Base-by-base conservation (phyloP, 2,113 vertebrate genomes). In the Telmatochromis brichardi region DNA sequence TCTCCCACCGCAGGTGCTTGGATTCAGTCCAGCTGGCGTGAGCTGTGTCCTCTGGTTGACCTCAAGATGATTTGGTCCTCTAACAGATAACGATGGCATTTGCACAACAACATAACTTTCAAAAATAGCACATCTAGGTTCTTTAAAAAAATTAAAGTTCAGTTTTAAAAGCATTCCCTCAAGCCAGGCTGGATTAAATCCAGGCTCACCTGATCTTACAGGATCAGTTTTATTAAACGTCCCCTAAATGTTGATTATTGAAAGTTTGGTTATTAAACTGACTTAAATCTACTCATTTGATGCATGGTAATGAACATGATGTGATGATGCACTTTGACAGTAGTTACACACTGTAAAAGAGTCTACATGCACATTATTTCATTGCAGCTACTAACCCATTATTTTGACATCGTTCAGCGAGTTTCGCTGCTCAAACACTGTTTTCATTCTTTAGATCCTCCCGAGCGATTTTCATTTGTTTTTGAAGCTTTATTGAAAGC, bases 21-120 rank as follows among this genome's bases (percentile, higher is more conserved):
- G 92, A 90, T 86, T 92, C 37, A 85, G 14, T 88, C 83, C 92
- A 92, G 85, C 87, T 86, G 88, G 54, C 86, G 2, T 73, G 35
- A 37, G 84, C 55, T 1, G 85, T 57, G 82, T 88, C 83, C 88
- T 91, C 85, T 33, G 7, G 13, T 37, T 68, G 65, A 90, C 90
- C 86, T 89, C 65, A 15, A 55, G 15, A 28, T 42, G 6, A 54
- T 86, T 88, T 80, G 53, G 73, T 65, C 60, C 19, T 88, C 31
- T 42, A 76, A 85, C 80, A 50, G 84, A 89, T 54, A 82, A 78
- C 57, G 35, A 3, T 35, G 23, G 45, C 37, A 23, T 86, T 78
- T 47, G 9, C 53, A 40, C 82, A 37, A 35, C 15, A 14, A 47
- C 63, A 19, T 15, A 31, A 21, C 51, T 65, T 63, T 63, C 42